A percentile compares a stretch with the other conserved stretches of the same genome.
Conservation (phyloP, 2,113 vertebrate species). For the Pelmatolapia mariae region DNA sequence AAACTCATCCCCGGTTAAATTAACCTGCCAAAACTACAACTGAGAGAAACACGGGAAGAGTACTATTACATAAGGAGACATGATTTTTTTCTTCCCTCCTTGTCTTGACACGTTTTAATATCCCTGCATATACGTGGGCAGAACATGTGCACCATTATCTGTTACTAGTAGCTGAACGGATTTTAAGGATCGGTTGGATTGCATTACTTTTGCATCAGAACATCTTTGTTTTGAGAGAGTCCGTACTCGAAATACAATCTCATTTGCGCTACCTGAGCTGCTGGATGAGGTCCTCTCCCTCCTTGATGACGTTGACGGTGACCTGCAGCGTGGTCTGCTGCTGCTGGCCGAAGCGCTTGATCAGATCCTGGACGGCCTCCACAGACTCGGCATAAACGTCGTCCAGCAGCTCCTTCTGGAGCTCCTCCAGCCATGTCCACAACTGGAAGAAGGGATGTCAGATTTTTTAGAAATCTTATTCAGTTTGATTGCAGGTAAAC, state of each 20-base stretch:
- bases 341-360: constrained; percentile 97
- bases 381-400: constrained; percentile 98
- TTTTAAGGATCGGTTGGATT: not conserved
- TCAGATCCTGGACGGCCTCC: constrained; percentile 97
- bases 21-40: not conserved
- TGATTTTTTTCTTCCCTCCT: not conserved
- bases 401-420: constrained; percentile 96
- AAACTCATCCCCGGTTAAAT: not conserved
- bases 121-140: not conserved
- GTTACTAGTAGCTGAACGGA: not conserved
- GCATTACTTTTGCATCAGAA: not conserved
- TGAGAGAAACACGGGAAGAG: not conserved
- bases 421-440: constrained; percentile 98
- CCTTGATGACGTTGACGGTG: constrained; percentile 98
- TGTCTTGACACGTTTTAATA: not conserved
- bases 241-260: not conserved
- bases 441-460: constrained; percentile 65
- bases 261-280: constrained; percentile 83
- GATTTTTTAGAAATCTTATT: not conserved
- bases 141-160: not conserved
- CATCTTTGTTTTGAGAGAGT: not conserved
- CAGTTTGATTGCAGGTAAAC: not conserved
- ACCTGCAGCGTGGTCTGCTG: constrained; percentile 97
- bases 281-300: constrained; percentile 97
- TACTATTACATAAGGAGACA: not conserved